A percentile compares a stretch with the other conserved stretches of the same genome.
Evolutionary conservation across 30 jellyfish, hydroid and myxozoan species (phyloP).

Genomic region (Turritopsis dohrnii): DNA sequence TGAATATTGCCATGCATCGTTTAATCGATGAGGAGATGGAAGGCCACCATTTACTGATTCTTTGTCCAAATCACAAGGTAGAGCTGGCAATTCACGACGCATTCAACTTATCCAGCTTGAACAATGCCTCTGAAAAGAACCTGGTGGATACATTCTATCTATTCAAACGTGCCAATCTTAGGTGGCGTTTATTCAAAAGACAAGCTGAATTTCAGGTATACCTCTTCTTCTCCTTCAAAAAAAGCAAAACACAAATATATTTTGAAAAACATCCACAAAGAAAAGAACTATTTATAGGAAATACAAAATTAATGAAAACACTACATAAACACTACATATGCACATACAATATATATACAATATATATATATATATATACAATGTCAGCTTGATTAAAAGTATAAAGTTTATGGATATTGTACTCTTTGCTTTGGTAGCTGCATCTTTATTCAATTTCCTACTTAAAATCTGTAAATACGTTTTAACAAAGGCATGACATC

Average conservation of each 20-base stretch:
- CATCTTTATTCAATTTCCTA: not conserved
- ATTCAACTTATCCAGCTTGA: not conserved
- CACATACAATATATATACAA: too few species aligned
- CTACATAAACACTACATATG: not conserved
- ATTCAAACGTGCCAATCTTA: not conserved
- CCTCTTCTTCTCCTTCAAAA: too few species aligned
- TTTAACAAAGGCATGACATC: conserved; percentile 1
- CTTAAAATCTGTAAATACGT: conserved; percentile 7
- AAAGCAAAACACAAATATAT: too few species aligned
- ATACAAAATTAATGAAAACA: not conserved
- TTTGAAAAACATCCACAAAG: not conserved
- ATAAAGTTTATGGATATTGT: not conserved
- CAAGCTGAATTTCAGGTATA: not conserved
- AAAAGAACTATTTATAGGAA: not conserved
- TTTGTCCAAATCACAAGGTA: too few species aligned
- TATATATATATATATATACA: too few species aligned
- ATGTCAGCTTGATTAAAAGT: not conserved
- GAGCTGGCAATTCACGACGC: conserved; percentile 1
- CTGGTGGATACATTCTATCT: not conserved
- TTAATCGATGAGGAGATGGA: too few species aligned
- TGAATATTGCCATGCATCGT: too few species aligned
- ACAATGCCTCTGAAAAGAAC: not conserved
- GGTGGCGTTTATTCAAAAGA: conserved; percentile 10
- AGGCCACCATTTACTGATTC: too few species aligned
- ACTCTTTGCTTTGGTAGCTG: not conserved